These are phyloP conservation scores for Lutraria rhynchaena DNA, from an alignment of 1,140 invertebrate genomes.

Conservation along the genomic window DNA sequence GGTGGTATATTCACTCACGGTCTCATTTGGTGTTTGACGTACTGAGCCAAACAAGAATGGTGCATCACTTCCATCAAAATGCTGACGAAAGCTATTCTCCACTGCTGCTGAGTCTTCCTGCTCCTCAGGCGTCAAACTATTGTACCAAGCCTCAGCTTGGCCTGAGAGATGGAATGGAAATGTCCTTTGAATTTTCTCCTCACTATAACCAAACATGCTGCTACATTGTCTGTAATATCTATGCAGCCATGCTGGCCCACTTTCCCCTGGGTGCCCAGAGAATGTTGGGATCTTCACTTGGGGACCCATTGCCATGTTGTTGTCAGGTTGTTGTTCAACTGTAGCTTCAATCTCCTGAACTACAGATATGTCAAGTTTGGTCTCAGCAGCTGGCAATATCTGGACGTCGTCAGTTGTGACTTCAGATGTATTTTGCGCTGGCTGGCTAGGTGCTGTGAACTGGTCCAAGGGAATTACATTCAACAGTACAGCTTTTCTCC, in stretches of 20 bases:
- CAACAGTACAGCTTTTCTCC: not conserved
- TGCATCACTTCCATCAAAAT: conserved; percentile 14
- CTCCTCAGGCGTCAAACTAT: not conserved
- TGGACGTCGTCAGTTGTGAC: not conserved
- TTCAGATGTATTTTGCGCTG: not conserved
- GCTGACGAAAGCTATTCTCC: not conserved
- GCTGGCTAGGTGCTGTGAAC: not conserved
- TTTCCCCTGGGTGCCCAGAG: not conserved
- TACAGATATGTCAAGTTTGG: not conserved
- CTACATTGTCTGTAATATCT: not conserved
- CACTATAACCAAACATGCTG: not conserved
- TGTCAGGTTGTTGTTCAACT: not conserved
- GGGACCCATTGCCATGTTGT: not conserved
- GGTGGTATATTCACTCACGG: conserved; percentile 7
- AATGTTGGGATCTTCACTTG: not conserved
- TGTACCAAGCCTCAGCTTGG: not conserved
- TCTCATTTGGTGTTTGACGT: not conserved
- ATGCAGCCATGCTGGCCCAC: not conserved
- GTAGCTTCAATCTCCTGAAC: not conserved
- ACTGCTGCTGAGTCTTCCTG: not conserved
- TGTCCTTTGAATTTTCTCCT: not conserved
- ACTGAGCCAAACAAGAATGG: not conserved
- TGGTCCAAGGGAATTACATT: not conserved
- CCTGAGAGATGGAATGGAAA: too few relatives aligned
- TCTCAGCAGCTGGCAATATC: not conserved